phyloP scores from a whole-genome alignment of 2,113 vertebrate species.

The Seriola quinqueradiata region DNA sequence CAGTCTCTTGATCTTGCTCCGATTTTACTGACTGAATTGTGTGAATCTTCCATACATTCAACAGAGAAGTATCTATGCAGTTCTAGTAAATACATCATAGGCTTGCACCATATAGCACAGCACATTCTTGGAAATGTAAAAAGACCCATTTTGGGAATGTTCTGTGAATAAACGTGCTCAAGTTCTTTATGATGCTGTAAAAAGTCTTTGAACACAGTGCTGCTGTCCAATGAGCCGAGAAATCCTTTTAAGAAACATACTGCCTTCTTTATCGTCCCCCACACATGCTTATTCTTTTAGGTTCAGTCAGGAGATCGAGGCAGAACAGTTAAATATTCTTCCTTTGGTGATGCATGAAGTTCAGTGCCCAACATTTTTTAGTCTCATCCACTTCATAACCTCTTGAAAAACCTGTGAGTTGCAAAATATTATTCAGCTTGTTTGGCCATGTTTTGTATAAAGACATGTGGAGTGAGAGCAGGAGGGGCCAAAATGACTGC shows the following conservation, averaged over 20 bases:
- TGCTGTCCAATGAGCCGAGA: not conserved
- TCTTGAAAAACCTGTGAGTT: not conserved
- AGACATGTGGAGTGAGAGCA: not conserved
- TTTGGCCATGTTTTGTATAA: not conserved
- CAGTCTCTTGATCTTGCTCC: not conserved
- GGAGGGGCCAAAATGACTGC: no score
- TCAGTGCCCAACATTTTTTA: no score
- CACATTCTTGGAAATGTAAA: not conserved
- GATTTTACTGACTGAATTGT: no score
- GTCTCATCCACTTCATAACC: not conserved
- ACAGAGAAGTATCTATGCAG: not conserved
- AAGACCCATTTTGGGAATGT: not conserved
- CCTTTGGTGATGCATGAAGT: not conserved
- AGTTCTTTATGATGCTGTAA: slow-evolving; percentile 5
- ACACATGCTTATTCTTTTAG: not conserved
- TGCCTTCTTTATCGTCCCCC: not conserved
- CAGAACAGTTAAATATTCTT: not conserved
- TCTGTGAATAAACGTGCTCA: not conserved
- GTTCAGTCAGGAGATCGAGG: not conserved
- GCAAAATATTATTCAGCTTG: no score
- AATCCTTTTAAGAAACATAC: not conserved
- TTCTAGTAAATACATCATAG: not conserved
- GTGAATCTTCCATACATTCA: not conserved
- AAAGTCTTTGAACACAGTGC: not conserved
- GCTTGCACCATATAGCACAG: not conserved